Evolutionary conservation across 2,888 invertebrate species (phyloP).

Genomic region (Coelopa pilipes): DNA sequence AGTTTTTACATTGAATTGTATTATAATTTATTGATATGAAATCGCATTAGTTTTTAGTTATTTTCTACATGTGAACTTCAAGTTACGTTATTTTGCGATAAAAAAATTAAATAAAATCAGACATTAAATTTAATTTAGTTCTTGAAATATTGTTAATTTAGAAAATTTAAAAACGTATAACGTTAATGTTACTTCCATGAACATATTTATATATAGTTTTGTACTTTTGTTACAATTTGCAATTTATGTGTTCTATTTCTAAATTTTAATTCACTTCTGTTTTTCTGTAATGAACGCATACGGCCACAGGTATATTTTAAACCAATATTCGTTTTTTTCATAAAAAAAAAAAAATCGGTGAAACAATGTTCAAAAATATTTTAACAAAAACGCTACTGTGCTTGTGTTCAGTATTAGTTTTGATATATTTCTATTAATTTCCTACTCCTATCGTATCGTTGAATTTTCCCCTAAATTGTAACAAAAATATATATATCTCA

Average conservation of each 20-base stretch:
- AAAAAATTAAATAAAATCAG: not conserved
- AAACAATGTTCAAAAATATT: not conserved
- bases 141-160: not conserved
- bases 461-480: not conserved
- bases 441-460: not conserved
- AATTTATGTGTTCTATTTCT: not conserved
- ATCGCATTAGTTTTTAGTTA: slow-evolving; percentile 27
- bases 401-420: slow-evolving; percentile 63
- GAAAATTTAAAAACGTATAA: slow-evolving; percentile 22
- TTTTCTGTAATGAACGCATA: not conserved
- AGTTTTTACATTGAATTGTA: slow-evolving; percentile 32
- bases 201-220: not conserved
- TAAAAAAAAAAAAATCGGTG: too few species aligned
- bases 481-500: not conserved
- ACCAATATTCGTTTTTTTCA: not conserved
- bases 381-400: slow-evolving; percentile 46
- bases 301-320: slow-evolving; percentile 15
- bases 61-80: slow-evolving; percentile 4
- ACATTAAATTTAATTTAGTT: too few species aligned
- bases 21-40: slow-evolving; percentile 32
- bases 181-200: slow-evolving; percentile 13
- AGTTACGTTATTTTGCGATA: not conserved
- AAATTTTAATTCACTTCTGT: too few species aligned
- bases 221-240: slow-evolving; percentile 3
- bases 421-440: slow-evolving; percentile 28